These are phyloP conservation scores for Myotis vivesi DNA, from an alignment of 2,797 vertebrate genomes.

Conservation along the genomic window DNA sequence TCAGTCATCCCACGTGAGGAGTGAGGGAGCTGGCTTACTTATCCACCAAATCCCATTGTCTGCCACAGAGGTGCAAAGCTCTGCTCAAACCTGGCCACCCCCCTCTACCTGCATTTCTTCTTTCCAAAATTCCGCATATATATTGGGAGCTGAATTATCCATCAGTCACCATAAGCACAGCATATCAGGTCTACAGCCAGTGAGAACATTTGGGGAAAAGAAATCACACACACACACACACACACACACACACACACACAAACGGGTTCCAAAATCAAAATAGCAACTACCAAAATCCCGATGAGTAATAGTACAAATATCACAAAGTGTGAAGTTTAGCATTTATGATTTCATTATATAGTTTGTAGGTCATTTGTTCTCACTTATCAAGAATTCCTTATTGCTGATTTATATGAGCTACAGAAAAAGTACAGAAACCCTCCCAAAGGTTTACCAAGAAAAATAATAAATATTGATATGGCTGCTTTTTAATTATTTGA, in stretches of 20 bases:
- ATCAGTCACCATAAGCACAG: background rate
- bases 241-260: too few relatives aligned
- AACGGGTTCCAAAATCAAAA: background rate
- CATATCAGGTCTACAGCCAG: background rate
- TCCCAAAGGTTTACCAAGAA: background rate
- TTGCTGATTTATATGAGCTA: constrained; percentile 5
- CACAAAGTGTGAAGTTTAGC: background rate
- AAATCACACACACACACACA: background rate
- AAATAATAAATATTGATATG: background rate
- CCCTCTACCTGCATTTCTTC: background rate
- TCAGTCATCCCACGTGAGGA: background rate
- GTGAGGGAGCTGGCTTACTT: background rate
- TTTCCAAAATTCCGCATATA: background rate
- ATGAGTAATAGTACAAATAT: background rate
- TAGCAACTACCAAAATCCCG: background rate
- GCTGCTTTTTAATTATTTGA: background rate
- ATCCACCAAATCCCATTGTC: background rate
- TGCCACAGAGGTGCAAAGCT: background rate
- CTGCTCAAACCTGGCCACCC: background rate
- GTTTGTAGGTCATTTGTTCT: background rate
- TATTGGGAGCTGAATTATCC: background rate
- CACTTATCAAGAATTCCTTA: background rate
- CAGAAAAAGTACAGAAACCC: background rate
- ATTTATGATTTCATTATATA: background rate
- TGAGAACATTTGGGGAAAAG: background rate